Evolutionary conservation across 2,888 invertebrate genomes (phyloP), one percentile per base, ranked within the genome.

Genomic region (Tetramorium bicarinatum): DNA sequence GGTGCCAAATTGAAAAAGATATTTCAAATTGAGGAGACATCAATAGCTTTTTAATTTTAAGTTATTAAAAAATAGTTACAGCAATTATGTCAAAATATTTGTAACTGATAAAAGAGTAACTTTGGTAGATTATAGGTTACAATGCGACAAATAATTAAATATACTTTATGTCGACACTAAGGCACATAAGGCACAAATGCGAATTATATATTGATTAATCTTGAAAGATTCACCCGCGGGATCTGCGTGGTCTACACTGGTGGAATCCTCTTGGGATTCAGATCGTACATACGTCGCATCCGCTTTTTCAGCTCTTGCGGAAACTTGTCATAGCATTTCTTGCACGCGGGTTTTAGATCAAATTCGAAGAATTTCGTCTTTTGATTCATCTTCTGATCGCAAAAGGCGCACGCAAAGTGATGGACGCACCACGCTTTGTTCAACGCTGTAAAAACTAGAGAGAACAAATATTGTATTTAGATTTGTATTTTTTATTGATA

Each of bases 401-500:
- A 99, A 88, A 99, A 97, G 4, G 99, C 97, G 95, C 99, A 99
- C 74, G 99, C 98, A 95, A 99, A 99, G 95, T 99, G 99, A 95
- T 99, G 98, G 76, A 99, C 98, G 95, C 99, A 99, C 99, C 99
- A 99, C 64, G 99, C 99, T 95, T 99, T 99, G 95, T 99, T 99
- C 94, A 99, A 95, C 56, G 99, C 99, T 87, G 99, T 99, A 95
- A 99, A 99, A 81, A 99, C 99, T 99, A 95, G 49, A 96, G 95
- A 83, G 67, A 18, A 64, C n/a, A 64, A 82, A 34, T 34, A 34
- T 34, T 34, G 29, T 34, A 34, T 34, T 29, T 34, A 34, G 29
- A 34, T 34, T 34, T 34, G 29, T 34, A 34, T 4, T 34, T 4
- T 34, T 34, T 34, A 34, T 34, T 34, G 29, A 34, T 34, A 34